Base-by-base conservation (phyloP, 2,888 invertebrate species). In the Athalia cordata region DNA sequence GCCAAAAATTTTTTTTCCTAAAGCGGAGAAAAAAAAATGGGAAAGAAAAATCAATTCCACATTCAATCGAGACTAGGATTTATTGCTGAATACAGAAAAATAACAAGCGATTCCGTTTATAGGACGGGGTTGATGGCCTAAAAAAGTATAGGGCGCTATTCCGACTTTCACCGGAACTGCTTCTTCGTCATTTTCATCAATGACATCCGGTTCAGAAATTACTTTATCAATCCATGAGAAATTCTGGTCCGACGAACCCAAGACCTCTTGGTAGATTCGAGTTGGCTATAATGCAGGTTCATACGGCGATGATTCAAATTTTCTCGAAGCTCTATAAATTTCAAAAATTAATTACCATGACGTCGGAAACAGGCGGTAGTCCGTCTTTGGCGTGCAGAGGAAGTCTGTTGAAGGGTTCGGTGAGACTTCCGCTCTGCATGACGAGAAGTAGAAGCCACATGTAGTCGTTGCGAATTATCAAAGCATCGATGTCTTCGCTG, bases 361-460 rank as follows among this genome's bases (percentile, higher is more conserved):
- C 86, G 75, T 90, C 88, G 77, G 87, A 84, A 4, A 91, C 82
- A 2, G 90, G 89, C 45, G 83, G 83, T 59, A 91, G 81, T 15
- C 29, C 29, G 29, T 87, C 85, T 13, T 82, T 81, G 8, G 87
- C 86, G 7, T 9, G 9, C 4, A 86, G 85, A 15, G 91, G 91
- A 3, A 83, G 66, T 79, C 82, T 82, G 77, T 87, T 89, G 80
- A 91, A 91, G 0, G 91, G 91, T 74, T 88, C 86, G 5, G 88
- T 86, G 8, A 91, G 83, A 81, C 87, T 88, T 74, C 90, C 90
- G 68, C 87, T 89, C 84, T 91, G 91, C 80, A 91, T 81, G 83
- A 91, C 90, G 13, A 91, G 82, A 15, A 91, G 83, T 76, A 91
- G 85, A 77, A 91, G 90, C 90, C 90, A 90, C 88, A 91, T 91